Evolutionary conservation across 2,113 vertebrate genomes (phyloP), one percentile per base, ranked within the genome.

Genomic region (Corythoichthys haematopterus): DNA sequence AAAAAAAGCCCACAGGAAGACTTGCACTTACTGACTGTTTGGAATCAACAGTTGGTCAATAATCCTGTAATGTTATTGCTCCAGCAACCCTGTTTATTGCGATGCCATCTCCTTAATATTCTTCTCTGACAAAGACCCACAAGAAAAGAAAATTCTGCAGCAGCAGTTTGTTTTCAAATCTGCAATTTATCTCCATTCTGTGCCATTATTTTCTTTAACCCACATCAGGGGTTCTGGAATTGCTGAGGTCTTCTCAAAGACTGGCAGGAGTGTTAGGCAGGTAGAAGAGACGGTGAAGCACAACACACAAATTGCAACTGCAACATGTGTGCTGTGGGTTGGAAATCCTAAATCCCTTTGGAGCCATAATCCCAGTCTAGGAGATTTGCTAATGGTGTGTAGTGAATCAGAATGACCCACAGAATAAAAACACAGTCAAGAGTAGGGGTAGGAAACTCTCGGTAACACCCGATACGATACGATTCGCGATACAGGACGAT

Each of bases 281-380:
- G 66, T 74, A 71, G 50, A 45, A 60, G 59, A 55, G 66, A 76
- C 68, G 14, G 9, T 35, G 68, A 73, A 66, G 65, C 70, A 37
- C 70, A 46, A 63, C 66, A 47, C 53, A 58, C 77, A 64, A 52
- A 70, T 40, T 35, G 66, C 57, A 79, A 84, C 60, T 71, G 78
- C 71, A 82, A 82, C 88, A 89, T 90, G 85, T 91, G 92, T 86
- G 86, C 75, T 85, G 81, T 80, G 64, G 88, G 86, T 28, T 70
- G 85, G 85, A 88, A 91, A 91, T 85, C 87, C 89, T 91, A 94
- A 95, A 94, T 93, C 95, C 92, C 84, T 81, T 68, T 71, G 65
- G 79, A 69, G 83, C 60, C 28, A 79, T 96, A 94, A 97, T 95
- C 95, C 94, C 76, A 79, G 87, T 85, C 85, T 0, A 40, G 74